phyloP scores from a whole-genome alignment of 2,888 invertebrate species.

The Nomada ferruginata region DNA sequence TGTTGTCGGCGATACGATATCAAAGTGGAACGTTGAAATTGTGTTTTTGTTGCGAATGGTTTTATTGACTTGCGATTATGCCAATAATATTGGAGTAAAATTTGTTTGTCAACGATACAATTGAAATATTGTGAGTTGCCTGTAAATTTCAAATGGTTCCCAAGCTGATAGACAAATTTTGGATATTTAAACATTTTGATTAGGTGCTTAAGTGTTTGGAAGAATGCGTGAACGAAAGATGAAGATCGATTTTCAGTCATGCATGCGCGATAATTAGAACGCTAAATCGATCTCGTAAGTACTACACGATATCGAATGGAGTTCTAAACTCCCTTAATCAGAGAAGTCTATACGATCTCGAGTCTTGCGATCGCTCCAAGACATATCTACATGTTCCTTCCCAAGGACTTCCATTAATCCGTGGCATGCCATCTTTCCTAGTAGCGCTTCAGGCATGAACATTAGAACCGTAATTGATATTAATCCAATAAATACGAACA shows the following conservation, averaged over 20 bases:
- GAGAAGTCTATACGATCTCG: constrained; percentile 2
- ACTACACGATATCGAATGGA: not conserved
- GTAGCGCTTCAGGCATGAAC: not conserved
- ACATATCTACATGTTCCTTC: not conserved
- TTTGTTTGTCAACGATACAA: too few species aligned
- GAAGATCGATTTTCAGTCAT: not conserved
- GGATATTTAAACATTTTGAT: too few species aligned
- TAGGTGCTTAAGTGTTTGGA: too few species aligned
- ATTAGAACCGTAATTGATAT: not conserved
- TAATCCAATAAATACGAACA: not conserved
- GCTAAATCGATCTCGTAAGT: not conserved
- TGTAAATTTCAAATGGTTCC: too few species aligned
- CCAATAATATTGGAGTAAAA: too few species aligned
- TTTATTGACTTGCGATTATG: too few species aligned
- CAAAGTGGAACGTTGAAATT: too few species aligned
- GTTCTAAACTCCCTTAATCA: constrained; percentile 9
- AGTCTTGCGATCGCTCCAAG: not conserved
- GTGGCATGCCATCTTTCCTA: not conserved
- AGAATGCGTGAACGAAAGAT: too few species aligned
- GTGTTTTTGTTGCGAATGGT: too few species aligned
- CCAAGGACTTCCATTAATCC: not conserved
- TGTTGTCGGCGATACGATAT: too few species aligned
- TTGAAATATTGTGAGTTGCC: too few species aligned
- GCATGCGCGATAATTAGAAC: not conserved
- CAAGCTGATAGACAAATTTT: too few species aligned